These are phyloP conservation scores for Aviceda subcristata DNA, from an alignment of 2,113 vertebrate genomes.

Conservation along the genomic window DNA sequence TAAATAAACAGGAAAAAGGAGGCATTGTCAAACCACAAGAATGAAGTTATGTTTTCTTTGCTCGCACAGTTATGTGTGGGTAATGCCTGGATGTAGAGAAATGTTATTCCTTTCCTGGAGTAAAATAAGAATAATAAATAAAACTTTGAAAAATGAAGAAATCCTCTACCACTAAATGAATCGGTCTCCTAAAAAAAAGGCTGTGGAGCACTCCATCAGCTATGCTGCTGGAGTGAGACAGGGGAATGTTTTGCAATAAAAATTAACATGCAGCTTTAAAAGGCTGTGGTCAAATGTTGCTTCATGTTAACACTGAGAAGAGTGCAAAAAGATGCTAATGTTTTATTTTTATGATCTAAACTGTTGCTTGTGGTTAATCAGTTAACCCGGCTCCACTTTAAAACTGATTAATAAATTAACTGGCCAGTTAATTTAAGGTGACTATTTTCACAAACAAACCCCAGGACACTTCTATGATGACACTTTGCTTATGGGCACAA, in stretches of 20 bases:
- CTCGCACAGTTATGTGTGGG: not conserved
- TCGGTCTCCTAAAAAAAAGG: not conserved
- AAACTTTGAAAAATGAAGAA: not conserved
- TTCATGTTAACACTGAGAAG: not conserved
- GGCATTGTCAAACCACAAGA: constrained; percentile 36
- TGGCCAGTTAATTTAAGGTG: constrained; percentile 18
- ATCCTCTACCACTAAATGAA: not conserved
- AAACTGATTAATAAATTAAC: not conserved
- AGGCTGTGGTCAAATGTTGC: not conserved
- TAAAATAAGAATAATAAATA: constrained; percentile 22
- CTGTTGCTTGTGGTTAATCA: constrained; percentile 21
- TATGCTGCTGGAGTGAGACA: not conserved
- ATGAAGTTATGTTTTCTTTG: constrained; percentile 25
- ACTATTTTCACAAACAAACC: not conserved
- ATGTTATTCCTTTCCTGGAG: not conserved
- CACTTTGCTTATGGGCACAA: not conserved
- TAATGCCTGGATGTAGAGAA: not conserved
- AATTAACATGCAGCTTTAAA: constrained; percentile 21
- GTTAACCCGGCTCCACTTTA: constrained; percentile 3
- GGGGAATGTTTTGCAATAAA: not conserved
- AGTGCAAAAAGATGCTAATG: not conserved
- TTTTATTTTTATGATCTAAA: constrained; percentile 34
- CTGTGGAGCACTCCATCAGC: not conserved
- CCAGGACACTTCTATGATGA: not conserved
- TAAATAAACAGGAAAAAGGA: not conserved